Evolutionary conservation across 2,888 invertebrate genomes (phyloP).

Genomic region (Campoplex nolae): DNA sequence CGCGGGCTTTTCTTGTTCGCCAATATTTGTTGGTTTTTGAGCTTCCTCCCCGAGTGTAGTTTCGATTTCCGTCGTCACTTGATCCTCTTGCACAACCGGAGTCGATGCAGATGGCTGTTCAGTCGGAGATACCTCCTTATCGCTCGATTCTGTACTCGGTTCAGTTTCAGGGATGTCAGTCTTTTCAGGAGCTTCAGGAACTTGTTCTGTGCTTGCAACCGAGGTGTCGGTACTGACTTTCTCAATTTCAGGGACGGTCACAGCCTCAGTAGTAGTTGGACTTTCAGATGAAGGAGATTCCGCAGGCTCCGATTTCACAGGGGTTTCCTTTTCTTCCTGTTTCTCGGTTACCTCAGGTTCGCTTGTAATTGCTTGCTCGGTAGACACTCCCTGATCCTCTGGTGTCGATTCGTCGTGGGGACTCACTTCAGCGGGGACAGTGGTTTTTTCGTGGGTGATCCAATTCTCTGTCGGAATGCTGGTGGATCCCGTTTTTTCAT

Average conservation of each 20-base stretch:
- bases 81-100: slow-evolving; percentile 61
- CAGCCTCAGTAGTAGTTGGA: slow-evolving; percentile 5
- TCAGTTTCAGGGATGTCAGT: slow-evolving; percentile 14
- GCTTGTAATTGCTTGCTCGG: slow-evolving; percentile 28
- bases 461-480: slow-evolving; percentile 29
- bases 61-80: slow-evolving; percentile 46
- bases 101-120: slow-evolving; percentile 50
- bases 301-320: slow-evolving; percentile 40
- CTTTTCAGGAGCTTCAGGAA: slow-evolving; percentile 5
- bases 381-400: background rate
- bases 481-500: slow-evolving; percentile 17
- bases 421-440: background rate
- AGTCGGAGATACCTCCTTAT: slow-evolving; percentile 55
- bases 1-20: slow-evolving; percentile 29
- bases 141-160: slow-evolving; percentile 44
- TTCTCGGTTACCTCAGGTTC: slow-evolving; percentile 65
- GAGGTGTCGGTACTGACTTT: slow-evolving; percentile 19
- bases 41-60: slow-evolving; percentile 30
- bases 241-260: background rate
- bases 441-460: slow-evolving; percentile 14
- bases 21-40: slow-evolving; percentile 17
- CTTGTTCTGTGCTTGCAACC: background rate
- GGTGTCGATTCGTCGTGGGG: background rate
- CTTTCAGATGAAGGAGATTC: background rate
- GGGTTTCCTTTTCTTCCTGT: slow-evolving; percentile 46